Percentiles rank a stretch among this genome's conserved stretches.
These are phyloP conservation scores for Ariopsis seemanni DNA, from an alignment of 2,113 vertebrate species.

Conservation along the genomic window DNA sequence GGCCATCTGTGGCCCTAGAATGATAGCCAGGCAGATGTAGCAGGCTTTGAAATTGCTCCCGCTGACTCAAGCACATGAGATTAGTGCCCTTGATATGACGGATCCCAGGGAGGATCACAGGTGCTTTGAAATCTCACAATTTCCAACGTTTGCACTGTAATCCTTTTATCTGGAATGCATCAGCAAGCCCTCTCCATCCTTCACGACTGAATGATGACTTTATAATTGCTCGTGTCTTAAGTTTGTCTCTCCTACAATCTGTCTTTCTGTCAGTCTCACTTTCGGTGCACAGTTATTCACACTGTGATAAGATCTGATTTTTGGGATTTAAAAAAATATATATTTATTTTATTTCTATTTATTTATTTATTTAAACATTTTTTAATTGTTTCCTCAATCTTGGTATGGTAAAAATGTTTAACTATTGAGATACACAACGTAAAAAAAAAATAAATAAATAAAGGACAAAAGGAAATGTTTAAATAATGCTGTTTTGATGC, in stretches of 20 bases:
- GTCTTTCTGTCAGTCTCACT: neutral
- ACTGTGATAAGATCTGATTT: neutral
- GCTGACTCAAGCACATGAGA: slow-evolving; percentile 63
- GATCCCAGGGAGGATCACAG: slow-evolving; percentile 52
- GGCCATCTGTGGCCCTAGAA: slow-evolving; percentile 62
- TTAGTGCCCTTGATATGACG: slow-evolving; percentile 59
- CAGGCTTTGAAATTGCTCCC: slow-evolving; percentile 63
- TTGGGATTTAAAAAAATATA: too few relatives aligned
- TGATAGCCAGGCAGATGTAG: slow-evolving; percentile 57
- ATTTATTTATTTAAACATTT: too few relatives aligned
- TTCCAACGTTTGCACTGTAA: slow-evolving; percentile 48
- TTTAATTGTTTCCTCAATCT: too few relatives aligned
- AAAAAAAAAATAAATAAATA: too few relatives aligned
- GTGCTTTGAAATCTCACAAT: slow-evolving; percentile 66
- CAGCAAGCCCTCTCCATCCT: slow-evolving; percentile 46
- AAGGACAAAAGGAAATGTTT: too few relatives aligned
- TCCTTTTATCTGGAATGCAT: slow-evolving; percentile 63
- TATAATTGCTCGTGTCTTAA: slow-evolving; percentile 33
- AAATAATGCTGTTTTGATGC: too few relatives aligned
- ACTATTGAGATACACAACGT: too few relatives aligned
- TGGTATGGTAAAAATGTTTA: too few relatives aligned
- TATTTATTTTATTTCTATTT: too few relatives aligned
- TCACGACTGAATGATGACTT: slow-evolving; percentile 49
- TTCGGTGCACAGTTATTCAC: neutral
- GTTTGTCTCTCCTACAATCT: slow-evolving; percentile 18